A percentile compares a stretch with the other conserved stretches of the same genome.
phyloP scores from a whole-genome alignment of 64 coral and sea anemone genomes.

The Montipora capricornis region DNA sequence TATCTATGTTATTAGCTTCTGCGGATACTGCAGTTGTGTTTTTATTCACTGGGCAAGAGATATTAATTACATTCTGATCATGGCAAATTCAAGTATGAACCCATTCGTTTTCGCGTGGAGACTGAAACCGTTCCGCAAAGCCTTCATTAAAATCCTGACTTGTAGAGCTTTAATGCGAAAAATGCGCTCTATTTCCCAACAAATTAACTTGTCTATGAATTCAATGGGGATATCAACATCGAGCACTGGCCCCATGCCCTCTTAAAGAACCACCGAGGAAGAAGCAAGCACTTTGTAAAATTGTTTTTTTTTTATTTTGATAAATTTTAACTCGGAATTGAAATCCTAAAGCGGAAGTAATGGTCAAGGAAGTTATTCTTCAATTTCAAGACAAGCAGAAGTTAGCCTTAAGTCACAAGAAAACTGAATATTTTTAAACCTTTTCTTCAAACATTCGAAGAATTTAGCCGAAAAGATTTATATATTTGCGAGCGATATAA shows the following conservation, averaged over 20 bases:
- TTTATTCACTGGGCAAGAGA: slow-evolving; percentile 95
- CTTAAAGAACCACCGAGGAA: neutral
- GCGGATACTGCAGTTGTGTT: slow-evolving; percentile 75
- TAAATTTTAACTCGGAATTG: too few species aligned
- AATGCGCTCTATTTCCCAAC: slow-evolving; percentile 10
- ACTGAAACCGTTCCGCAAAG: slow-evolving; percentile 29
- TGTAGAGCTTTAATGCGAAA: neutral
- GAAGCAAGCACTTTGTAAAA: too few species aligned
- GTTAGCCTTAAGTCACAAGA: too few species aligned
- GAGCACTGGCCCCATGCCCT: neutral
- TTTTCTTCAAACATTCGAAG: too few species aligned
- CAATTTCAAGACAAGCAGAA: too few species aligned
- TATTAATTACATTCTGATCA: slow-evolving; percentile 85
- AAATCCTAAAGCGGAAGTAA: neutral
- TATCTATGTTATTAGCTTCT: slow-evolving; percentile 95
- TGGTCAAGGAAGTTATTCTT: too few species aligned
- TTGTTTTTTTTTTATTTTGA: too few species aligned
- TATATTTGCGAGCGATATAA: too few species aligned
- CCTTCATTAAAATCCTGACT: slow-evolving; percentile 30
- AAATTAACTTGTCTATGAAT: slow-evolving; percentile 10
- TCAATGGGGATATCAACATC: neutral
- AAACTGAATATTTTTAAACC: too few species aligned
- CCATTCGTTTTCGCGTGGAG: slow-evolving; percentile 77
- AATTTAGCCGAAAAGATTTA: too few species aligned
- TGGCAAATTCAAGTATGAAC: slow-evolving; percentile 87